Evolutionary conservation across 2,888 invertebrate species (phyloP).

Genomic region (Troilus luridus): DNA sequence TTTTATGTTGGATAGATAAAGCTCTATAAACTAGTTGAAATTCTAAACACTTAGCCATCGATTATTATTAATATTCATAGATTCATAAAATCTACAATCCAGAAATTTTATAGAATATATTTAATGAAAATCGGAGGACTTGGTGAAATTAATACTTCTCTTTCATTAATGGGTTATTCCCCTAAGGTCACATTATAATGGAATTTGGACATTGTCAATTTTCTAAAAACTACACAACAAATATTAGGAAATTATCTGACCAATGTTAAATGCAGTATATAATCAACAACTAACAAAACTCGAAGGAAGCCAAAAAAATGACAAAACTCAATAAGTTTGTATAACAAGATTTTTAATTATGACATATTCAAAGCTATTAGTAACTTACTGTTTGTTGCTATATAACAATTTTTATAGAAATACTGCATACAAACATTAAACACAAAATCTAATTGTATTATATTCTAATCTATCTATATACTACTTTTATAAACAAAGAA

Average conservation of each 20-base stretch:
- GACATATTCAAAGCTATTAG: constrained; percentile 15
- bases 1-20: constrained; percentile 41
- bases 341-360: not conserved
- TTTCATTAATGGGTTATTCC: constrained; percentile 17
- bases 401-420: constrained; percentile 50
- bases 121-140: not conserved
- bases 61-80: not conserved
- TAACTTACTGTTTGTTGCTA: constrained; percentile 26
- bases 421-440: constrained; percentile 59
- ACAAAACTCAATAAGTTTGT: constrained; percentile 12
- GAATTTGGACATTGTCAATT: not conserved
- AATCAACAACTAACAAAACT: not conserved
- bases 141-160: constrained; percentile 18
- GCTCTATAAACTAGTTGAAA: constrained; percentile 48
- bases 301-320: not conserved
- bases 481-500: constrained; percentile 57
- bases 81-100: constrained; percentile 19
- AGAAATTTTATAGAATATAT: constrained; percentile 8
- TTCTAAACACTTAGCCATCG: constrained; percentile 40
- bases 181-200: not conserved
- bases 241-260: not conserved
- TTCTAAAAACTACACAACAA: constrained; percentile 10
- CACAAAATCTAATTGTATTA: constrained; percentile 52
- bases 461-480: constrained; percentile 59
- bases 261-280: not conserved